Evolutionary conservation across 1,140 invertebrate genomes (phyloP).

Genomic region (Pachyrhynchus sulphureomaculatus): DNA sequence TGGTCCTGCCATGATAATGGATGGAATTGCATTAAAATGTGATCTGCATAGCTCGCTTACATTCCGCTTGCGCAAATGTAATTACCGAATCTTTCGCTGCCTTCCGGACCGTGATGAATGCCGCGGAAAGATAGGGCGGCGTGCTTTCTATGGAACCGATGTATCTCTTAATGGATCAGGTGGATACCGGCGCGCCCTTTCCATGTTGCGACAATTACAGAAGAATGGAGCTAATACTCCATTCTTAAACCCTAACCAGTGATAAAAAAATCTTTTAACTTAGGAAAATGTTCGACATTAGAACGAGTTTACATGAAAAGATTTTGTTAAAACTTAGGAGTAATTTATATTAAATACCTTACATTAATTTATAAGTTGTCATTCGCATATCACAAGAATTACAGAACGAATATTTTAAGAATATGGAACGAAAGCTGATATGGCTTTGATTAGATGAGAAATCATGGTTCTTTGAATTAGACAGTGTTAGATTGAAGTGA

Average conservation of each 20-base stretch:
- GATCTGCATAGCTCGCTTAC: constrained; percentile 52
- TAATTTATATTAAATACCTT: too few species aligned
- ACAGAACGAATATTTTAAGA: too few species aligned
- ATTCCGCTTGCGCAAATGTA: constrained; percentile 50
- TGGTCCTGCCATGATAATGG: constrained; percentile 53
- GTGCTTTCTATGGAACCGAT: constrained; percentile 26
- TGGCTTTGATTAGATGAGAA: too few species aligned
- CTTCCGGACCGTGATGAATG: constrained; percentile 40
- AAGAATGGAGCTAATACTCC: constrained; percentile 27
- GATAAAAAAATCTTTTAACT: too few species aligned
- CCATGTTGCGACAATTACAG: constrained; percentile 39
- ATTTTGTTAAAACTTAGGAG: too few species aligned
- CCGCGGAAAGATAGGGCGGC: constrained; percentile 32
- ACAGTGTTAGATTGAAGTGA: too few species aligned
- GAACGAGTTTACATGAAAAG: too few species aligned
- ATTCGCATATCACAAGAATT: too few species aligned
- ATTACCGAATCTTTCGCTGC: constrained; percentile 50
- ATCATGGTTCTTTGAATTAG: too few species aligned
- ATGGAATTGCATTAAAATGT: constrained; percentile 56
- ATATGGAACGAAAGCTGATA: too few species aligned
- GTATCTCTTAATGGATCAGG: constrained; percentile 39
- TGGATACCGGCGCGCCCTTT: constrained; percentile 37
- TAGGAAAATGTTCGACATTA: too few species aligned
- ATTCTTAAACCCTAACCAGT: constrained; percentile 6
- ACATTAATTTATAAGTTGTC: too few species aligned